Base-by-base conservation (phyloP, 2,113 vertebrate species). In the Kryptolebias marmoratus region DNA sequence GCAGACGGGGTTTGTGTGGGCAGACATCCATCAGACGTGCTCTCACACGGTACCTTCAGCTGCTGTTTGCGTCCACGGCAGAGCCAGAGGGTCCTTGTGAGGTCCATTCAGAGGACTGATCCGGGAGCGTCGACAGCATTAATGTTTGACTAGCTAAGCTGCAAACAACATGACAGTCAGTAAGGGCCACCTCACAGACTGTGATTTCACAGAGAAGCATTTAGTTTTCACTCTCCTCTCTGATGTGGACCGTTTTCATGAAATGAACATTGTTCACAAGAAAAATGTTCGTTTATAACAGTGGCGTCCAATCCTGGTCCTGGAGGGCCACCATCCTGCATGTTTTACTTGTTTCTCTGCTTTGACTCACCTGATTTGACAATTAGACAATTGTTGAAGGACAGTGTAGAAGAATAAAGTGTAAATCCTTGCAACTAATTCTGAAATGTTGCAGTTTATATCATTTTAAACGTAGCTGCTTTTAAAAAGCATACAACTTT, bases 1-100 rank as follows among this genome's bases (percentile, higher is more conserved):
- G 80, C 82, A 78, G 49, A 36, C 32, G 16, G 32, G 3, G 45
- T 75, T 32, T 63, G 82, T 1, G 68, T 79, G 77, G 89, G 84
- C 66, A 52, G 71, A 68, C 63, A 69, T 73, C 78, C 76, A 81
- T 84, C 87, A 81, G 36, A 89, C 78, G 74, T 73, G 71, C 83
- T 83, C 71, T 87, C 70, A 65, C 70, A 73, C 60, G 64, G 68
- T 52, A 66, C 63, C 73, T 80, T 77, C 48, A 73, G 78, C 76
- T 80, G 72, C 75, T 67, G 64, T 81, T 73, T 67, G 59, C 80
- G 60, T 81, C 64, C 72, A 70, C 60, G 58, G 54, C 76, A 58
- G 61, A 77, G 67, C 62, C 87, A 89, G 79, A 83, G 81, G 81
- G 81, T 82, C 66, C 58, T 56, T 18, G 54, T 47, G 50, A 73